phyloP scores from a whole-genome alignment of 2,888 invertebrate genomes.

The Hedya salicella region DNA sequence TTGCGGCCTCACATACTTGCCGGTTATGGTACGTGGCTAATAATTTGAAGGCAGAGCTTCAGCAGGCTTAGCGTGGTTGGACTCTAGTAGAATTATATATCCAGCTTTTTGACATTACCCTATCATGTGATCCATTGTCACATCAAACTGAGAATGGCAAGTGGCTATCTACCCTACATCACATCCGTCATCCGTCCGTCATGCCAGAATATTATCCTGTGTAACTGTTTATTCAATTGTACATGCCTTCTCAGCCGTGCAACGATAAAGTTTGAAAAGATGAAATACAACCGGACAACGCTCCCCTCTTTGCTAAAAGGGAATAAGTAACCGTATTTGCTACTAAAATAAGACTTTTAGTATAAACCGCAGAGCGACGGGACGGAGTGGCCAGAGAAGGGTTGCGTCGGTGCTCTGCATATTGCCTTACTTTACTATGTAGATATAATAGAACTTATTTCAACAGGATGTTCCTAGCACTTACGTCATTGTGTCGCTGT shows the following conservation, averaged over 20 bases:
- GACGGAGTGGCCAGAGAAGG: constrained; percentile 60
- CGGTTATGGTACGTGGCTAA: no score
- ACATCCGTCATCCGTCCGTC: constrained; percentile 35
- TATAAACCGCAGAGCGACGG: neutral
- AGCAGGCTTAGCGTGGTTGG: no score
- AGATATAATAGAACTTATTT: neutral
- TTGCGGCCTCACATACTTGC: no score
- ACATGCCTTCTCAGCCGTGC: constrained; percentile 64
- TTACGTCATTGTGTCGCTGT: neutral
- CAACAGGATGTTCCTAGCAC: neutral
- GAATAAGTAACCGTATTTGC: neutral
- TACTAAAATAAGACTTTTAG: neutral
- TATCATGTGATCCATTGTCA: neutral
- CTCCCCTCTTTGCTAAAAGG: neutral
- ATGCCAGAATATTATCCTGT: constrained; percentile 32
- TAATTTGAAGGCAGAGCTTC: no score
- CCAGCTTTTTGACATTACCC: neutral
- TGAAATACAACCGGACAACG: constrained; percentile 69
- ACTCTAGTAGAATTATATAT: no score
- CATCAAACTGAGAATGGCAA: constrained; percentile 6
- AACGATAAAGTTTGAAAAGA: constrained; percentile 77
- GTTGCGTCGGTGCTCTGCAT: constrained; percentile 50
- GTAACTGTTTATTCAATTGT: constrained; percentile 60
- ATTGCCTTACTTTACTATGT: constrained; percentile 11
- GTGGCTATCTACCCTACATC: neutral